Evolutionary conservation across 2,797 vertebrate genomes (phyloP).

Genomic region (Saxicola maurus): DNA sequence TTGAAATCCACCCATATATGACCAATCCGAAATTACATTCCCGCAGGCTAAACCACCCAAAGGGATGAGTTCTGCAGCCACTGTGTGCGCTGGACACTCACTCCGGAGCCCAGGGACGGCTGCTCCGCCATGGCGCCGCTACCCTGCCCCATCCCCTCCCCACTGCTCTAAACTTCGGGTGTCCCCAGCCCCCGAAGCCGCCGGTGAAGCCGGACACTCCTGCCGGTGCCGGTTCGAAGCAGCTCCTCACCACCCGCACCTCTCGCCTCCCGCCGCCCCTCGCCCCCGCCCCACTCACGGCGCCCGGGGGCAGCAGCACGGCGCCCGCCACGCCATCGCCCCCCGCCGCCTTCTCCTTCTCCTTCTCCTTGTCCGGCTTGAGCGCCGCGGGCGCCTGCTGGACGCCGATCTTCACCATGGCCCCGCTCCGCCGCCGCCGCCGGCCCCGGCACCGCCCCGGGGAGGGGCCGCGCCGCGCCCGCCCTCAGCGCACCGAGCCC

Average conservation of each 20-base stretch:
- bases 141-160: background rate
- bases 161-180: background rate
- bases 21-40: background rate
- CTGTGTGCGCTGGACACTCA: rapidly evolving
- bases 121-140: rapidly evolving
- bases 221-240: background rate
- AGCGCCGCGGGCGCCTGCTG: background rate
- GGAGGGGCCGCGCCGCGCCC: background rate
- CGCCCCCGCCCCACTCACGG: background rate
- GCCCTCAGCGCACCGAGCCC: background rate
- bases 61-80: background rate
- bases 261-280: background rate
- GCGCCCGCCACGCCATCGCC: background rate
- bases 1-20: background rate
- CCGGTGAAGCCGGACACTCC: rapidly evolving
- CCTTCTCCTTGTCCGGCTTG: background rate
- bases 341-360: background rate
- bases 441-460: background rate
- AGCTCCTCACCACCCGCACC: background rate
- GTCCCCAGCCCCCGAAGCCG: background rate
- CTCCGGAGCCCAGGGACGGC: background rate
- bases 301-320: constrained; percentile 1
- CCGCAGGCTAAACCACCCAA: background rate
- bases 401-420: background rate
- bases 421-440: background rate